Conservation (phyloP, 2,113 vertebrate genomes). For the Elachura formosa region DNA sequence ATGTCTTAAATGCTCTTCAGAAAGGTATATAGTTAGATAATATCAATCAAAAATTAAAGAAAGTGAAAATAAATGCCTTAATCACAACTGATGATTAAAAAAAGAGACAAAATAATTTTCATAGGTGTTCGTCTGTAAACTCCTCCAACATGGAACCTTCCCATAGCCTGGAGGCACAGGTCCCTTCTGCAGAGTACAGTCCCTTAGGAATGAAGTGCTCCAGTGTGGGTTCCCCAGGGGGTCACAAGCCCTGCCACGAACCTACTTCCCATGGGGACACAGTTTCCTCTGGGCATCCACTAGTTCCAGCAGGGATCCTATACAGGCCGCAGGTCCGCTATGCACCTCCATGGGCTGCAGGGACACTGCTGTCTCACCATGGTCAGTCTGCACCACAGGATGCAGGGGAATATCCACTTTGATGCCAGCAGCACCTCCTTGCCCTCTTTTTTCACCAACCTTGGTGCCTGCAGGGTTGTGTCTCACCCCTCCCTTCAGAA, state of each 20-base stretch:
- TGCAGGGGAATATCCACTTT: not conserved
- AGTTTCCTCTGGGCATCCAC: not conserved
- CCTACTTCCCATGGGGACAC: not conserved
- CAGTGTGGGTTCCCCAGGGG: rapidly evolving
- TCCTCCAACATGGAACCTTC: not conserved
- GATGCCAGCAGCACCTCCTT: not conserved
- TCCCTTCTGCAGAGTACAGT: rapidly evolving
- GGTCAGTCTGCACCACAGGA: not conserved
- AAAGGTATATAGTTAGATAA: not conserved
- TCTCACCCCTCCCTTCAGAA: not conserved
- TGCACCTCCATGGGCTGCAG: too few relatives aligned
- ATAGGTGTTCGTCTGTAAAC: not conserved
- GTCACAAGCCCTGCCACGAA: not conserved
- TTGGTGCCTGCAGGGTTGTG: not conserved
- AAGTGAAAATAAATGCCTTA: not conserved
- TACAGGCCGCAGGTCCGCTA: not conserved
- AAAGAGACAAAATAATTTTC: not conserved
- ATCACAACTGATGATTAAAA: not conserved
- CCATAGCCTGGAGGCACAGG: rapidly evolving
- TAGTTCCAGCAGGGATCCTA: not conserved
- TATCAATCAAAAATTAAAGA: not conserved
- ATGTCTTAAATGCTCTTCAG: not conserved
- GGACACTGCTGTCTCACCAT: not conserved
- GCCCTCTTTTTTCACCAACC: not conserved
- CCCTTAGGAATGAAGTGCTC: not conserved